These are phyloP conservation scores for Therioaphis trifolii DNA, from an alignment of 2,888 invertebrate genomes.

Conservation along the genomic window DNA sequence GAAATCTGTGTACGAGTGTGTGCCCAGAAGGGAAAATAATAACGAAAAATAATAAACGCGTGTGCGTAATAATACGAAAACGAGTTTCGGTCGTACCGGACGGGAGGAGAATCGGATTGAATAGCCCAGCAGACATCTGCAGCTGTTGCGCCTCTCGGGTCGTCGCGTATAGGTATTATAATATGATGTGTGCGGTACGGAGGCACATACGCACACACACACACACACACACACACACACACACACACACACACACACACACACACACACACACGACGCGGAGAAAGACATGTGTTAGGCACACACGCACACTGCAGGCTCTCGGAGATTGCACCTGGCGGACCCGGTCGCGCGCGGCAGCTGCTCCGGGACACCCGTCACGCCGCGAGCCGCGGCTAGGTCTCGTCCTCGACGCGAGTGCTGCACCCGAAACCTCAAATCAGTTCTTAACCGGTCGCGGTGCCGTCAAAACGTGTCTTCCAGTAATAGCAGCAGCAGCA, in stretches of 20 bases:
- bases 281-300: conserved; percentile 6
- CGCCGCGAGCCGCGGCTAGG: neutral
- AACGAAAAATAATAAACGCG: neutral
- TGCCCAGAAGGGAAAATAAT: conserved; percentile 34
- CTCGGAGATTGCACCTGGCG: conserved; percentile 57
- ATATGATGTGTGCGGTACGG: neutral
- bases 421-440: conserved; percentile 19
- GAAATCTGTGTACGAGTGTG: conserved; percentile 33
- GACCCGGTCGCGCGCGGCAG: conserved; percentile 20
- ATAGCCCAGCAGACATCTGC: conserved; percentile 47
- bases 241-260: no score
- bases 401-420: no score
- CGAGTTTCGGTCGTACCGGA: conserved; percentile 45
- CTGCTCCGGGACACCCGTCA: conserved; percentile 57
- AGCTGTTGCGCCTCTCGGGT: neutral
- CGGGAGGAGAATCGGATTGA: conserved; percentile 51
- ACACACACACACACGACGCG: neutral
- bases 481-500: neutral
- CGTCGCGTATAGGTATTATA: neutral
- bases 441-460: conserved; percentile 39
- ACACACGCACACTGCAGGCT: conserved; percentile 28
- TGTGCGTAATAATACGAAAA: conserved; percentile 13
- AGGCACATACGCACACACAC: conserved; percentile 2
- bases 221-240: no score
- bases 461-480: neutral